phyloP scores from a whole-genome alignment of 2,113 vertebrate genomes.

The Chloropsis hardwickii region DNA sequence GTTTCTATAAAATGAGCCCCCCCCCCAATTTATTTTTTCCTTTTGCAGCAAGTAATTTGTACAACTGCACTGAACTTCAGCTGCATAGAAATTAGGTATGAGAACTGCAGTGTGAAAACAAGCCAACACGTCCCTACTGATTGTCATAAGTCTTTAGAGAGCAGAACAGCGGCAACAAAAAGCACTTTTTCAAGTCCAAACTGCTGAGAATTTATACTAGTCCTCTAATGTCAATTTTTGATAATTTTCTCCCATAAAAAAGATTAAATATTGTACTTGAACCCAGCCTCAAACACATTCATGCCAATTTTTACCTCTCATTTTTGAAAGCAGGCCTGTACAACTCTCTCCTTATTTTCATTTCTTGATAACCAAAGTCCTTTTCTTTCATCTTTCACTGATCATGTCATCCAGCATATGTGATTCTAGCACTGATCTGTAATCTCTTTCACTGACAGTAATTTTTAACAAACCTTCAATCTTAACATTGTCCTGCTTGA shows the following conservation, averaged over 20 bases:
- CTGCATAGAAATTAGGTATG: neutral
- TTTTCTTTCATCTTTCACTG: neutral
- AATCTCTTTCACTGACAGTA: neutral
- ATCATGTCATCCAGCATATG: neutral
- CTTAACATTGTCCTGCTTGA: neutral
- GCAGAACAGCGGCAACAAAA: neutral
- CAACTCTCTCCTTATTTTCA: neutral
- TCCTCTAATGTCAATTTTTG: neutral
- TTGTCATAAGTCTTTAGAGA: neutral
- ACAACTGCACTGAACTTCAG: neutral
- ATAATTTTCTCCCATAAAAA: neutral
- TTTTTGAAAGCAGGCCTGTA: neutral
- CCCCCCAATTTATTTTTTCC: rapidly evolving
- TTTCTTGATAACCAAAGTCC: neutral
- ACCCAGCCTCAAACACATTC: neutral
- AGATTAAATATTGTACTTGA: neutral
- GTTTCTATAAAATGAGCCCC: neutral
- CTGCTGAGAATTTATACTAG: neutral
- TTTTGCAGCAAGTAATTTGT: neutral
- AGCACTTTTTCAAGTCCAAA: neutral
- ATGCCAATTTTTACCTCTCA: neutral
- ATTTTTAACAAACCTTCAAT: neutral
- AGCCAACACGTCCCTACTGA: neutral
- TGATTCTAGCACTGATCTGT: neutral
- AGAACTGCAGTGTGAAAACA: neutral